Base-by-base conservation (phyloP, 2,113 vertebrate species). In the Hymenochirus boettgeri region DNA sequence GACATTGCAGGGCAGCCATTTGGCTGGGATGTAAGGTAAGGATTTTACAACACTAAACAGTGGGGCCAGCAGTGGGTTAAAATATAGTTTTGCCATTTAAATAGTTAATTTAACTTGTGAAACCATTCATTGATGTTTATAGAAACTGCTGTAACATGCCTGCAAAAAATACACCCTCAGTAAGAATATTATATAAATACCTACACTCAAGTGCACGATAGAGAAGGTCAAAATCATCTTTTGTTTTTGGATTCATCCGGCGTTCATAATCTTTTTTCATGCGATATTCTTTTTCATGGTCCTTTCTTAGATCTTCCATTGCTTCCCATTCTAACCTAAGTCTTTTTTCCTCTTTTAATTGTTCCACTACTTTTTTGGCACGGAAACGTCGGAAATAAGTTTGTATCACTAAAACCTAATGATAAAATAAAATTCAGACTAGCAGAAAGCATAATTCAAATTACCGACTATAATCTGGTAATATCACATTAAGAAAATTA, bases 331-430 rank as follows among this genome's bases (percentile, higher is more conserved):
- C 73, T 59, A 93, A 7, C 4, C 85, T 79, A n/a, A 81, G 26
- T 0, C 53, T 74, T 73, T 73, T 88, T 18, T 87, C 50, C 61
- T 70, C 72, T 73, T 70, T 83, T 71, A 98, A 70, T 3, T 62
- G 53, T 2, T 85, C 65, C 25, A 91, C 88, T 1, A 75, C 19
- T 13, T 77, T 47, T 63, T 39, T 77, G 71, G 93, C 90, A 64
- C 81, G 74, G 92, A 95, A 98, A 52, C 82, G 77, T 18, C 93
- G 89, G 2, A 75, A 78, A 29, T 82, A 79, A 0, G 81, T 85
- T 80, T 99, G 96, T 64, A 99, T 63, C 27, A 84, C 69, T 75
- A 97, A 80, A 52, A 85, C 86, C 96, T 99, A 7, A n/a, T n/a
- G n/a, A n/a, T n/a, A n/a, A n/a, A n/a, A n/a, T n/a, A n/a, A n/a